Conservation (phyloP, 2,113 vertebrate genomes). For the Apodemus sylvaticus region DNA sequence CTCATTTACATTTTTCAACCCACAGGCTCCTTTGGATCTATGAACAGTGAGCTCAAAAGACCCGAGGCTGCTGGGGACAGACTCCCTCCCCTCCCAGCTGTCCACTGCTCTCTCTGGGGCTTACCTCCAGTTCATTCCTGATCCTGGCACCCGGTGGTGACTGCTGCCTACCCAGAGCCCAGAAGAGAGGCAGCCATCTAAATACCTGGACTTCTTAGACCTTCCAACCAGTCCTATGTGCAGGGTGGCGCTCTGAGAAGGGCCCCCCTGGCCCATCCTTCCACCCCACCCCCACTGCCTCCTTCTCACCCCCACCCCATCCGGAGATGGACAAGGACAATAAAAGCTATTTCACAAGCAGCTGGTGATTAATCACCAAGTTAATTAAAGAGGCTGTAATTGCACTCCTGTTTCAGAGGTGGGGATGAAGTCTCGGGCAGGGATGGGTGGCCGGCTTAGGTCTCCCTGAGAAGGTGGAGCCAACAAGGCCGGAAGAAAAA, state of each 20-base stretch:
- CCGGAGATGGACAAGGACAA: conserved; percentile 63
- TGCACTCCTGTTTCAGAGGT: conserved; percentile 58
- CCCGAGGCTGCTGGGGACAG: background rate
- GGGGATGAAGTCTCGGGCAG: conserved; percentile 30
- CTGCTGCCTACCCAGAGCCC: background rate
- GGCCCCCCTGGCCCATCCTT: background rate
- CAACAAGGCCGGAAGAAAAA: background rate
- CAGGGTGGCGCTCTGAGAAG: background rate
- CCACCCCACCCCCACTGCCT: background rate
- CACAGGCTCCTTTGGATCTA: background rate
- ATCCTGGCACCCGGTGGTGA: background rate
- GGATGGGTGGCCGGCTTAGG: conserved; percentile 42
- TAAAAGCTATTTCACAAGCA: conserved; percentile 76
- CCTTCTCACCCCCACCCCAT: background rate
- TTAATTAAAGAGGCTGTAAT: conserved; percentile 80
- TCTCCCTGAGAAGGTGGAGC: background rate
- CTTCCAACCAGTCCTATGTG: background rate
- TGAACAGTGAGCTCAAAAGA: background rate
- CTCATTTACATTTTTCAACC: background rate
- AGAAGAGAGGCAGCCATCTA: background rate
- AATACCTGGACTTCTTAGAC: background rate
- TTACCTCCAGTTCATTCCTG: background rate
- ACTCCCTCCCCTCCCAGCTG: background rate
- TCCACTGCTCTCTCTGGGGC: background rate
- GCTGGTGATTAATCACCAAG: conserved; percentile 78